Evolutionary conservation across 2,113 vertebrate genomes (phyloP).

Genomic region (Colossoma macropomum): DNA sequence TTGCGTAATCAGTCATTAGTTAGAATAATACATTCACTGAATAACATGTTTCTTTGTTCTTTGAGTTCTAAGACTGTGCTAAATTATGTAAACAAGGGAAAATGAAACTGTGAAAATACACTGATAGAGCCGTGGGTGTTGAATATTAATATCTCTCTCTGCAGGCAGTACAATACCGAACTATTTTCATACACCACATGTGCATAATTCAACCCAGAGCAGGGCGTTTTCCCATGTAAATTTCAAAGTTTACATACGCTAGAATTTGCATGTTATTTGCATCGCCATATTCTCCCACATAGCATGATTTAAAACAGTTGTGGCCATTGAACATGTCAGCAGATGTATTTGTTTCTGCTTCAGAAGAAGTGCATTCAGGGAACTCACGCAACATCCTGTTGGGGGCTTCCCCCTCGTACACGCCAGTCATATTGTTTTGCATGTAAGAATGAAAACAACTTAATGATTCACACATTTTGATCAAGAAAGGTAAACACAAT

Average conservation of each 20-base stretch:
- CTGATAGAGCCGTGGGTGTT: constrained; percentile 44
- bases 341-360: neutral
- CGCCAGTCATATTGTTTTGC: too few species aligned
- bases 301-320: constrained; percentile 13
- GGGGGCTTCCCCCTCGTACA: too few species aligned
- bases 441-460: too few species aligned
- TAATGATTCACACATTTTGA: too few species aligned
- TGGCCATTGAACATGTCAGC: neutral
- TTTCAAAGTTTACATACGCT: constrained; percentile 28
- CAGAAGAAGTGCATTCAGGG: too few species aligned
- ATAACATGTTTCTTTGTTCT: constrained; percentile 44
- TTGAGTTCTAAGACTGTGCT: constrained; percentile 36
- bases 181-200: constrained; percentile 16
- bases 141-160: constrained; percentile 44
- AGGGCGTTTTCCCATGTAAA: constrained; percentile 36
- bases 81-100: constrained; percentile 52
- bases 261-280: constrained; percentile 43
- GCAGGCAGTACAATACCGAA: constrained; percentile 21
- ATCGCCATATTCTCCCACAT: constrained; percentile 21
- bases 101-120: constrained; percentile 50
- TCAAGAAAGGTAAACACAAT: too few species aligned
- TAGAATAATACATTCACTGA: constrained; percentile 45
- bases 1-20: constrained; percentile 51
- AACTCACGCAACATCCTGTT: too few species aligned
- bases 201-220: constrained; percentile 35